Evolutionary conservation across 2,113 vertebrate genomes (phyloP).

Genomic region (Apeltes quadracus): DNA sequence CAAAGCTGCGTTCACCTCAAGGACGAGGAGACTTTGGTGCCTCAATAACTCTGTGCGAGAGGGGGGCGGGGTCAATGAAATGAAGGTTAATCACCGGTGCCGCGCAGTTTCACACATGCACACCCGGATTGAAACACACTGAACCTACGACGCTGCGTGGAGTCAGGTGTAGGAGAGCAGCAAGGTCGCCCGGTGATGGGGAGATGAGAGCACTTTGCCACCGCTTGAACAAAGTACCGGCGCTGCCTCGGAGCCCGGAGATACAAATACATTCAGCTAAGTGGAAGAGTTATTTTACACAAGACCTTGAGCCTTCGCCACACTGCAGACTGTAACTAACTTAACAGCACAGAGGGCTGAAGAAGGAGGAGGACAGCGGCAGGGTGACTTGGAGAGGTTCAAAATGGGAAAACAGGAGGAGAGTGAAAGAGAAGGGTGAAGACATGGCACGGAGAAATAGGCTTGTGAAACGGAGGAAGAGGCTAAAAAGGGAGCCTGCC

Average conservation of each 20-base stretch:
- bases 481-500: constrained; percentile 10
- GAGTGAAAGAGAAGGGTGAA: constrained; percentile 6
- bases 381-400: constrained; percentile 17
- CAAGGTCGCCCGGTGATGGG: constrained; percentile 51
- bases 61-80: constrained; percentile 37
- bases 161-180: constrained; percentile 44
- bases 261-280: constrained; percentile 59
- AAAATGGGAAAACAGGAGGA: constrained; percentile 6
- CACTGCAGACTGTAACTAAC: constrained; percentile 35
- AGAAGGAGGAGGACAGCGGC: constrained; percentile 28
- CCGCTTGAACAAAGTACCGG: constrained; percentile 43
- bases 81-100: constrained; percentile 38
- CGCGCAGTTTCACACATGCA: constrained; percentile 7
- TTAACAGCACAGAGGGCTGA: constrained; percentile 26
- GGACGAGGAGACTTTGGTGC: constrained; percentile 20
- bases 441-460: neutral
- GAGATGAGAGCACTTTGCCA: constrained; percentile 58
- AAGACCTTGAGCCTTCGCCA: constrained; percentile 64
- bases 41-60: constrained; percentile 14
- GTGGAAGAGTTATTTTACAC: constrained; percentile 61
- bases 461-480: neutral
- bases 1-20: constrained; percentile 28
- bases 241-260: constrained; percentile 53
- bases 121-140: constrained; percentile 21
- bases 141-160: constrained; percentile 14